Base-by-base conservation (phyloP, 2,888 invertebrate species). In the Diogma glabrata region DNA sequence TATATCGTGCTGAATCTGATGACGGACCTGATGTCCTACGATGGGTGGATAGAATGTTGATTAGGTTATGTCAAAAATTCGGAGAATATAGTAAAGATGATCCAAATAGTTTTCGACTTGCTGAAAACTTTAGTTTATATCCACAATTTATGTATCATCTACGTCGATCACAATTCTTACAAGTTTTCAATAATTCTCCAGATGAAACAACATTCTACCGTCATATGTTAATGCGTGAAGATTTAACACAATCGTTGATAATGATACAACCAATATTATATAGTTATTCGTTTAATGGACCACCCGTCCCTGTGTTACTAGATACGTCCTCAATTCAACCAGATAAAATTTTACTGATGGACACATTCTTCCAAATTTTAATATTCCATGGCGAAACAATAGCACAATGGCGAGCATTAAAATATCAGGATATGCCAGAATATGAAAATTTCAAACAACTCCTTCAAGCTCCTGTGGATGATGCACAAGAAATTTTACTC, bases 101-200 rank as follows among this genome's bases (percentile, higher is more conserved):
- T 71, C 93, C 95, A 14, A 89, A 87, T 66, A 93, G 94, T 58
- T 99, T 99, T 75, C 79, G 95, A 49, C 79, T 99, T 54, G 84
- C 89, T 3, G 96, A 96, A 66, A 96, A 95, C 73, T 99, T 99
- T 73, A 92, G 93, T 53, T 75, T 99, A 53, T 99, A 96, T 74
- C 99, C 99, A 40, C 99, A 99, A 72, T 99, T 99, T 71, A 97
- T 99, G 96, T 99, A 97, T 72, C 99, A 99, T 67, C 73, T 99
- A 62, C 79, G 99, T 40, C 81, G 99, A 58, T 99, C 97, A 22
- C 99, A 97, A 73, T 99, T 99, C 73, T 77, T 99, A 57, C 97
- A 97, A 76, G 97, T 99, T 45, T 99, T 99, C 74, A 99, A 99
- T 74, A 99, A 99, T 76, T 96, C 95, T 36, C 99, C 99, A 0